A percentile compares a stretch with the other conserved stretches of the same genome.
phyloP scores from a whole-genome alignment of 2,888 invertebrate genomes.

The Conomelus anceps region DNA sequence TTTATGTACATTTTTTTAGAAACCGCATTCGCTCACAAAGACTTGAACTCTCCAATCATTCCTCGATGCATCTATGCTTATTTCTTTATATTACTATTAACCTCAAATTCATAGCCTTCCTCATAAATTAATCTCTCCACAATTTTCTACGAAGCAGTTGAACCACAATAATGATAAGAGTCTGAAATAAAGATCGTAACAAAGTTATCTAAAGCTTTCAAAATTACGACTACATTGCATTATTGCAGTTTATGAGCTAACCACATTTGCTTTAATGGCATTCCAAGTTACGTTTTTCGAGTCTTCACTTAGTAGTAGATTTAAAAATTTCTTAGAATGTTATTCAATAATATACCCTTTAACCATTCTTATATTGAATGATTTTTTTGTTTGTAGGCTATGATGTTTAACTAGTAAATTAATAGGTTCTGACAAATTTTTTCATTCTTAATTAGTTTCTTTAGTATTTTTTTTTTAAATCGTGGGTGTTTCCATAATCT shows the following conservation, averaged over 20 bases:
- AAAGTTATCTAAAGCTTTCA: too few relatives aligned
- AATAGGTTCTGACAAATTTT: too few relatives aligned
- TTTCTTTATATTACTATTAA: not conserved
- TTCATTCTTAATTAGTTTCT: too few relatives aligned
- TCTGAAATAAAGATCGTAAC: too few relatives aligned
- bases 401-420: not conserved
- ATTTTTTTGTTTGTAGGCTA: not conserved
- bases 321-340: not conserved
- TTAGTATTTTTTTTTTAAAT: too few relatives aligned
- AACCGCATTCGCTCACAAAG: not conserved
- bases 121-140: not conserved
- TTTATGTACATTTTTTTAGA: not conserved
- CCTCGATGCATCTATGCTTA: not conserved
- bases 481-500: too few relatives aligned
- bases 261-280: not conserved
- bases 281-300: not conserved
- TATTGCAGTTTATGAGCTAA: not conserved
- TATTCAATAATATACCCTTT: not conserved
- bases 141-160: too few relatives aligned
- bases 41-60: not conserved
- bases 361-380: not conserved
- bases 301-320: not conserved
- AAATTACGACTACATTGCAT: too few relatives aligned
- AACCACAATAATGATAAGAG: too few relatives aligned
- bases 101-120: not conserved